phyloP scores from a whole-genome alignment of 2,888 invertebrate genomes.

The Melitaea athalia region DNA sequence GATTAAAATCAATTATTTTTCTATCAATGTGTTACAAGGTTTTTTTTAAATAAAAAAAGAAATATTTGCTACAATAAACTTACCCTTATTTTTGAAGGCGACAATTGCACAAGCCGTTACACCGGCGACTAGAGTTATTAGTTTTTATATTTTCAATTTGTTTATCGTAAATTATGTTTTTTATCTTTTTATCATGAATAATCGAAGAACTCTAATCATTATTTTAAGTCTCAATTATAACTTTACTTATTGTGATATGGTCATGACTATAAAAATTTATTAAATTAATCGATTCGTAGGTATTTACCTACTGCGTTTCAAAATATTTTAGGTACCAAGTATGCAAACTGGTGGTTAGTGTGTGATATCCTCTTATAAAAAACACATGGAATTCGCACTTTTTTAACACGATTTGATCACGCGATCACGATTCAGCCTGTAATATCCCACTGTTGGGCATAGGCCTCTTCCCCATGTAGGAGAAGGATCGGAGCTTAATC shows the following conservation, averaged over 20 bases:
- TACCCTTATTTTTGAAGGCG: slow-evolving; percentile 26
- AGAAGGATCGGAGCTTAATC: too few species aligned
- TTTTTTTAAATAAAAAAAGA: background rate
- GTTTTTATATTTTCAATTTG: slow-evolving; percentile 15
- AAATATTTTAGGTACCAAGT: background rate
- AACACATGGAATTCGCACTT: too few species aligned
- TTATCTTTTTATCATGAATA: slow-evolving; percentile 21
- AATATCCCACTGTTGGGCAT: too few species aligned
- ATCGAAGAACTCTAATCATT: slow-evolving; percentile 14
- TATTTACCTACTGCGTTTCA: background rate
- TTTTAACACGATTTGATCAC: too few species aligned
- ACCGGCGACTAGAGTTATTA: slow-evolving; percentile 25
- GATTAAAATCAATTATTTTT: too few species aligned
- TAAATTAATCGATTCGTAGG: background rate
- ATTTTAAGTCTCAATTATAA: background rate
- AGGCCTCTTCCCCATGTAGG: too few species aligned
- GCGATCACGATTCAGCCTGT: too few species aligned
- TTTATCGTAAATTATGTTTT: background rate
- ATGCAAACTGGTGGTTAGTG: too few species aligned
- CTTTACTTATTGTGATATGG: background rate
- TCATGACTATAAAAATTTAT: background rate
- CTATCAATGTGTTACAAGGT: too few species aligned
- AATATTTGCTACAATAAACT: slow-evolving; percentile 14
- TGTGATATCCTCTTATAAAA: background rate
- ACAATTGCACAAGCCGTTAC: slow-evolving; percentile 17